Percentiles rank a stretch among this genome's conserved stretches.
Conservation (phyloP, 2,888 invertebrate species). For the Spodoptera picta region DNA sequence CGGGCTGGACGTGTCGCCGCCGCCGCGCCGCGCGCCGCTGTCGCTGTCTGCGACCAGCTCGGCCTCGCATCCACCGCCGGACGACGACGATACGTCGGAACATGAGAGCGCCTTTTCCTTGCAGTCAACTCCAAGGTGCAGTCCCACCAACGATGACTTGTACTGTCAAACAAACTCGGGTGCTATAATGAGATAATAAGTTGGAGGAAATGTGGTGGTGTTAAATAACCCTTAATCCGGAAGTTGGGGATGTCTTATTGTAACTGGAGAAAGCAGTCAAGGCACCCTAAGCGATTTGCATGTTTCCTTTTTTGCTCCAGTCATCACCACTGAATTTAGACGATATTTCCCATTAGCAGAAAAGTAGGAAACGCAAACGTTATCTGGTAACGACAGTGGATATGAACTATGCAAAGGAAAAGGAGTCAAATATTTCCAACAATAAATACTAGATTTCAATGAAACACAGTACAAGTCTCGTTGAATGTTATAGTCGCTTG, state of each 20-base stretch:
- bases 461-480: constrained; percentile 64
- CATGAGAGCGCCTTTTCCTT: constrained; percentile 87
- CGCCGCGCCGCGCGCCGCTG: constrained; percentile 61
- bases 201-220: too few species aligned
- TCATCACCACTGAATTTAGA: too few species aligned
- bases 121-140: constrained; percentile 83
- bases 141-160: constrained; percentile 50
- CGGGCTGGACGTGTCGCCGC: constrained; percentile 90
- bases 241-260: too few species aligned
- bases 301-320: too few species aligned
- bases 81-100: constrained; percentile 81
- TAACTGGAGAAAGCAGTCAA: too few species aligned
- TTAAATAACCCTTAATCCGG: too few species aligned
- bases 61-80: constrained; percentile 45
- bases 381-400: too few species aligned
- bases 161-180: constrained; percentile 30
- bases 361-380: too few species aligned
- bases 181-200: too few species aligned
- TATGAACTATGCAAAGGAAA: not conserved
- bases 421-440: not conserved
- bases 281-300: too few species aligned
- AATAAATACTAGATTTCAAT: constrained; percentile 5
- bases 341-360: too few species aligned
- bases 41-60: constrained; percentile 60
- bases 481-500: constrained; percentile 71